Conservation (phyloP, 2,113 vertebrate species). For the Ochotona princeps region DNA sequence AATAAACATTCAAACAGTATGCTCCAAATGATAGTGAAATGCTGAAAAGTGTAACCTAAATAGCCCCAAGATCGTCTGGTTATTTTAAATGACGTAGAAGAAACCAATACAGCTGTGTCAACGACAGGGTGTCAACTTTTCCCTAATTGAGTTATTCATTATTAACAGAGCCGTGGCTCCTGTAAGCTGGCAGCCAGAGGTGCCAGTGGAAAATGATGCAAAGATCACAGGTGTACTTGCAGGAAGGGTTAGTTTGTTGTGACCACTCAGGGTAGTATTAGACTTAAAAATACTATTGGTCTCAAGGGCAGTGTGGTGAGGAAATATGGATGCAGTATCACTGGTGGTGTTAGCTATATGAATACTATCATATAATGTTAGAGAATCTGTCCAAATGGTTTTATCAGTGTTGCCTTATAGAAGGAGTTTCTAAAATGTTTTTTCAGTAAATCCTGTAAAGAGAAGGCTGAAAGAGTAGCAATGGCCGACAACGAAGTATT, state of each 20-base stretch:
- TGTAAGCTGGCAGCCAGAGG: not conserved
- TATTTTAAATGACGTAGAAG: conserved; percentile 20
- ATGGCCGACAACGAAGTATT: conserved; percentile 16
- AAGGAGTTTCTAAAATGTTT: conserved; percentile 19
- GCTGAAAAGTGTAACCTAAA: conserved; percentile 46
- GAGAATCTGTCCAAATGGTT: conserved; percentile 1
- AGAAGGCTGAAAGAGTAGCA: not conserved
- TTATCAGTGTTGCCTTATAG: conserved; percentile 10
- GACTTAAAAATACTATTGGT: conserved; percentile 17
- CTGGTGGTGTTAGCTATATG: not conserved
- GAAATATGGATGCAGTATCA: not conserved
- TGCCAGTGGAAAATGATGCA: conserved; percentile 51
- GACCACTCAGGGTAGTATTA: not conserved
- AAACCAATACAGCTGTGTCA: not conserved
- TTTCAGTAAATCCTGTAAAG: conserved; percentile 42
- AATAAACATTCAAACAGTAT: conserved; percentile 12
- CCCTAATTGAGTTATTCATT: conserved; percentile 24
- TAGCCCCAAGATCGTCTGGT: conserved; percentile 23
- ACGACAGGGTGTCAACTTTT: conserved; percentile 39
- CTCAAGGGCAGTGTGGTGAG: conserved; percentile 22
- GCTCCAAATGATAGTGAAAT: not conserved
- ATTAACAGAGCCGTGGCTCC: conserved; percentile 8
- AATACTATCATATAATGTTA: not conserved
- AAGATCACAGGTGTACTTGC: not conserved
- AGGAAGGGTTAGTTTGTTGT: conserved; percentile 27